Percentiles rank a stretch among this genome's conserved stretches.
phyloP scores from a whole-genome alignment of 1,140 invertebrate genomes.

The Lanistes nyassanus region DNA sequence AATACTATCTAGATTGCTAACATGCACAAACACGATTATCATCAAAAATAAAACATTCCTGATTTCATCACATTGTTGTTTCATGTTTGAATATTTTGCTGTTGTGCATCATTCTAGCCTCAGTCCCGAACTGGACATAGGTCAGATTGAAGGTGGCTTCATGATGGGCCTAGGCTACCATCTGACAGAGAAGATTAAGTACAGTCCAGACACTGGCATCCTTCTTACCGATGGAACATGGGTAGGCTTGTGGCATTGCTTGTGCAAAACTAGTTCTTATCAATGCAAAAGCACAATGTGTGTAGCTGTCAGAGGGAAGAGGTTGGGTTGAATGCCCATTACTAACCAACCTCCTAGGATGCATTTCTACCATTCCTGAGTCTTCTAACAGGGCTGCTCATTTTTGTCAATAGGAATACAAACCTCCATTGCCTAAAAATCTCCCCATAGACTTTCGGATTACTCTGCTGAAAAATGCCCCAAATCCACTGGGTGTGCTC shows the following conservation, averaged over 20 bases:
- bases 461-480: conserved; percentile 76
- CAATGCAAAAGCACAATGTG: neutral
- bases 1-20: too few relatives aligned
- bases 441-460: conserved; percentile 86
- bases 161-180: conserved; percentile 88
- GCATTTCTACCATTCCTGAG: neutral
- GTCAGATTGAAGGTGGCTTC: conserved; percentile 88
- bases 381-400: neutral
- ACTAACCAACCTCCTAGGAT: neutral
- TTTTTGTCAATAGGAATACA: conserved; percentile 71
- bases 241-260: conserved; percentile 65
- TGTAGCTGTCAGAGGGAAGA: neutral
- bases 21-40: too few relatives aligned
- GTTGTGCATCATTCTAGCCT: conserved; percentile 36
- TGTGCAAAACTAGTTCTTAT: neutral
- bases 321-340: too few relatives aligned
- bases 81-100: neutral
- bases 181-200: conserved; percentile 79
- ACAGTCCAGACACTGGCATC: conserved; percentile 74
- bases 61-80: neutral
- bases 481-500: conserved; percentile 77
- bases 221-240: conserved; percentile 82
- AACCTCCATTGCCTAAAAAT: conserved; percentile 83
- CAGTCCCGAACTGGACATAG: conserved; percentile 74
- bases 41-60: too few relatives aligned